These are phyloP conservation scores for Acanthurus leucopareius DNA, from an alignment of 2,797 vertebrate species.

Conservation along the genomic window DNA sequence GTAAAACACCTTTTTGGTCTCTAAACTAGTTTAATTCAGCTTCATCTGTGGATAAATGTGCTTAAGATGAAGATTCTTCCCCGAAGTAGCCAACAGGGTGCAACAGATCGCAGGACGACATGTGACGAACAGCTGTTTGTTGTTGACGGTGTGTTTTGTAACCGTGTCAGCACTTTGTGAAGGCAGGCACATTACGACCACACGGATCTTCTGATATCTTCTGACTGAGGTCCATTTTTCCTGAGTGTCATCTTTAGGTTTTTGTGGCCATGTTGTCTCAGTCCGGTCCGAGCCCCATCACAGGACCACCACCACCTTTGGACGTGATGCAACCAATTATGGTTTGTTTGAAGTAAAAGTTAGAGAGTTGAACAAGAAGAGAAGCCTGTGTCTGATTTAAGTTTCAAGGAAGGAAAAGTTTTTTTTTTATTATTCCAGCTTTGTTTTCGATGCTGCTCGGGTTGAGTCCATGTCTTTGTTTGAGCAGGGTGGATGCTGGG, in stretches of 20 bases:
- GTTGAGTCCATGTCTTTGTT: too few relatives aligned
- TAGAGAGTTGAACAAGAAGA: not conserved
- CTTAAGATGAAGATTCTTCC: not conserved
- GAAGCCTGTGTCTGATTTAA: not conserved
- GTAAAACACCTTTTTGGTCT: not conserved
- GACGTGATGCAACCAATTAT: too few relatives aligned
- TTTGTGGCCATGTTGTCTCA: too few relatives aligned
- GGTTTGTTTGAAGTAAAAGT: too few relatives aligned
- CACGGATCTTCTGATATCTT: not conserved
- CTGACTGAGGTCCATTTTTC: not conserved
- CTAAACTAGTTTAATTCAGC: not conserved
- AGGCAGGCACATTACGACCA: not conserved
- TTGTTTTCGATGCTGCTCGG: not conserved
- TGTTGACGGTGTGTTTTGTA: not conserved
- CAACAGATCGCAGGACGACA: not conserved
- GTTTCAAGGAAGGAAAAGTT: not conserved
- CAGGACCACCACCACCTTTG: not conserved
- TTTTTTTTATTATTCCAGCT: not conserved
- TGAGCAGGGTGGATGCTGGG: not conserved
- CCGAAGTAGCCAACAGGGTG: not conserved
- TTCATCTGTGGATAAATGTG: not conserved
- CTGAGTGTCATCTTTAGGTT: not conserved
- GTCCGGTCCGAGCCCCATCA: too few relatives aligned
- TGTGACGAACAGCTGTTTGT: not conserved
- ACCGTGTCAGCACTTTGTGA: not conserved